A percentile compares a stretch with the other conserved stretches of the same genome.
Conservation (phyloP, 2,113 vertebrate genomes). For the Oncorhynchus nerka region DNA sequence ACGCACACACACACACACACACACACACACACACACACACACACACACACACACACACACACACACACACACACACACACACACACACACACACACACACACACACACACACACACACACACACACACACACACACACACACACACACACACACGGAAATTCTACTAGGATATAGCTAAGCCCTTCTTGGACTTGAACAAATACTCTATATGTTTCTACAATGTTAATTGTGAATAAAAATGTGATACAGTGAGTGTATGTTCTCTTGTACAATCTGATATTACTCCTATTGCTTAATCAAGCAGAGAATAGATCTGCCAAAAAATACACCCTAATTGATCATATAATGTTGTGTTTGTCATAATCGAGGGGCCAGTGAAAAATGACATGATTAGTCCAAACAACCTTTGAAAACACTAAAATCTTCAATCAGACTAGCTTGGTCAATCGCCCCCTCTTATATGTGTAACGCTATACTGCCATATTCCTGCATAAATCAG, state of each 20-base stretch:
- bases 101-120: too few relatives aligned
- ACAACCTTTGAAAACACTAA: slow-evolving; percentile 55
- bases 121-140: too few relatives aligned
- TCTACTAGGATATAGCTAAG: background rate
- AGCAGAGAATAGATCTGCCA: slow-evolving; percentile 11
- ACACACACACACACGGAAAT: background rate
- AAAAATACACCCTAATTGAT: slow-evolving; percentile 13
- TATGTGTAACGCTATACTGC: slow-evolving; percentile 43
- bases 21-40: too few relatives aligned
- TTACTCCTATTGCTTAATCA: slow-evolving; percentile 17
- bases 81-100: too few relatives aligned
- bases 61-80: slow-evolving; percentile 14
- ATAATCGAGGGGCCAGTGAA: slow-evolving; percentile 25
- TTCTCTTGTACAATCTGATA: background rate
- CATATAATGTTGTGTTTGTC: slow-evolving; percentile 25
- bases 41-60: slow-evolving; percentile 4
- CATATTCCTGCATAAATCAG: slow-evolving; percentile 60
- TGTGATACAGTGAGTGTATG: background rate
- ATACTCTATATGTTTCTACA: too few relatives aligned
- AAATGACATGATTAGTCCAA: slow-evolving; percentile 39
- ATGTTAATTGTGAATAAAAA: too few relatives aligned
- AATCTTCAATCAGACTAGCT: slow-evolving; percentile 52
- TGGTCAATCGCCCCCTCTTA: slow-evolving; percentile 48
- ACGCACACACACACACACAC: too few relatives aligned
- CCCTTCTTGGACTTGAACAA: too few relatives aligned